Percentiles rank a stretch among this genome's conserved stretches.
Conservation (phyloP, 2,113 vertebrate species). For the Toxotes jaculatrix region DNA sequence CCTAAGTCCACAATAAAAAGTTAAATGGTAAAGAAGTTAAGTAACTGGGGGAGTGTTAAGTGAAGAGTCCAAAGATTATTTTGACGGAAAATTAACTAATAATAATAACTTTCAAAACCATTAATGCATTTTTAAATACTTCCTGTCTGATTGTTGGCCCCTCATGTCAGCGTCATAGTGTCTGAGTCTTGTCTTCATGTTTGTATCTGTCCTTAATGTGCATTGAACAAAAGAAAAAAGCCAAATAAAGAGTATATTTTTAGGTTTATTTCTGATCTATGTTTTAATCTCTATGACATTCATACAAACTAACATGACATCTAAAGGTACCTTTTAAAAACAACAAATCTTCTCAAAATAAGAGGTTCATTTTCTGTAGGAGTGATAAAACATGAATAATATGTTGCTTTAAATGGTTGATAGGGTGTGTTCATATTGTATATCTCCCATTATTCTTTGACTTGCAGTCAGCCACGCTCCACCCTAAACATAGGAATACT, state of each 20-base stretch:
- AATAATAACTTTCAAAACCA: no score
- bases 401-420: conserved; percentile 42
- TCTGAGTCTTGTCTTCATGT: no score
- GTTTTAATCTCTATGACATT: conserved; percentile 54
- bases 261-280: conserved; percentile 46
- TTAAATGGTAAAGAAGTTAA: no score
- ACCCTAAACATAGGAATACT: conserved; percentile 22
- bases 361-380: conserved; percentile 19
- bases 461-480: background rate
- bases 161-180: no score
- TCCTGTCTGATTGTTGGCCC: no score
- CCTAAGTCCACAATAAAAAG: background rate
- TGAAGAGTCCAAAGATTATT: no score
- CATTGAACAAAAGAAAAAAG: conserved; percentile 4
- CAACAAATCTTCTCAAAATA: conserved; percentile 57
- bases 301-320: conserved; percentile 60
- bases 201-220: background rate
- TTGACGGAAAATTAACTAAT: no score
- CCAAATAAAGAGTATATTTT: conserved; percentile 14
- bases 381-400: conserved; percentile 64
- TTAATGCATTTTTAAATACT: no score
- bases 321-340: conserved; percentile 60
- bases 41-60: no score
- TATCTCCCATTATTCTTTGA: conserved; percentile 6
- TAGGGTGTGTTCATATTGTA: conserved; percentile 24